Base-by-base conservation (phyloP, 2,113 vertebrate genomes). In the Bambusicola thoracicus region DNA sequence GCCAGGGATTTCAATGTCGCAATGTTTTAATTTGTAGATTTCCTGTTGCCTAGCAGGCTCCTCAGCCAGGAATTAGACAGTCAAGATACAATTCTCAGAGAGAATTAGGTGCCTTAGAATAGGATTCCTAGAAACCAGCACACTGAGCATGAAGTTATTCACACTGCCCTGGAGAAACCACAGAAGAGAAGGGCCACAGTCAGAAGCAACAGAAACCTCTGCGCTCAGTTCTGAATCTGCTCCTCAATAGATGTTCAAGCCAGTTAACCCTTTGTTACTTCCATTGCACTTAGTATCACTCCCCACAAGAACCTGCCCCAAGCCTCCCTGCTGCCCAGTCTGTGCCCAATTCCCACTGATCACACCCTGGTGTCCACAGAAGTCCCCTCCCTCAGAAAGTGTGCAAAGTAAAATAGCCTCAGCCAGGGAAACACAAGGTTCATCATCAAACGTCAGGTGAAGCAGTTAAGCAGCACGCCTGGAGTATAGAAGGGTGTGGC, bases 11-110 rank as follows among this genome's bases (percentile, higher is more conserved):
- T 92, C 58, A 65, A 94, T 90, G 90, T 95, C 83, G 88, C 93
- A 96, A 96, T 92, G 88, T 88, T 96, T 96, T 91, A 96, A 94
- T 95, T 86, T 95, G 82, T 77, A 95, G 76, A 81, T 95, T 93
- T 96, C 92, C 88, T 95, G 94, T 94, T 96, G 92, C 93, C 82
- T 93, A 85, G 90, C 80, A 94, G 85, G 81, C 29, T 91, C 72
- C 82, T 87, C 76, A 59, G 90, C 83, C 82, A 94, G 49, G 73
- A 91, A 81, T 95, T 83, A 85, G 90, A 90, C 49, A 89, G 67
- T 63, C 38, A 69, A 87, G 94, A 94, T 85, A 90, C 3, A 25
- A 55, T 63, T 91, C 76, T 65, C 2, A 0, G n/a, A 36, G 83
- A 86, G 79, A 96, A 93, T 86, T 94, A 92, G 95, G 93, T 96